Base-by-base conservation (phyloP, 2,113 vertebrate species). In the Taurulus bubalis region DNA sequence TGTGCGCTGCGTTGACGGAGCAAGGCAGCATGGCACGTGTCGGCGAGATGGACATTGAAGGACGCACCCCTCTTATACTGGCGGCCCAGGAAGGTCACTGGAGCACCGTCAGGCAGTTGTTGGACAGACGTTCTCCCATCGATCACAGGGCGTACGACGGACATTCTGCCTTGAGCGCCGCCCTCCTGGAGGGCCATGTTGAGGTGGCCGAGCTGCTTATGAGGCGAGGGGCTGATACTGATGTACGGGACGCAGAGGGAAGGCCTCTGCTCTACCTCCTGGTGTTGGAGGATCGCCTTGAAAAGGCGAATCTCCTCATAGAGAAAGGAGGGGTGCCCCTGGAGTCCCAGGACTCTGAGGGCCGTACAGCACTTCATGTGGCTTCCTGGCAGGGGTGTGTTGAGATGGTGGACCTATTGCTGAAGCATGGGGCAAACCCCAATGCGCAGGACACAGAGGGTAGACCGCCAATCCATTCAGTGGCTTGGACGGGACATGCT, bases 11-110 rank as follows among this genome's bases (percentile, higher is more conserved):
- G 30, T 86, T 97, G 51, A 92, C 95, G 2, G 95, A 96, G 68
- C 84, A 80, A 22, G 94, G 95, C 8, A 96, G 95, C 87, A 94
- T 94, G 94, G 96, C 95, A 4, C 92, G 94, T 12, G 91, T 96
- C 1, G 90, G 88, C 0, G 94, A 96, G 80, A 89, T 93, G 72
- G 96, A 96, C 84, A 93, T 89, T 2, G 96, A 96, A 36, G 96
- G 96, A 30, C 91, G 92, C 4, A 94, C 91, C 0, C 92, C 96
- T 3, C 92, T 96, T 8, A 93, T 96, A 72, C 74, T 97, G 76
- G 95, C 96, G 3, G 94, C 95, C 28, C 95, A 96, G 87, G 96
- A 96, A 78, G 95, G 96, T 14, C 96, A 96, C 73, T 88, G 80
- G 32, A 85, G 89, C 69, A 90, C 93, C 0, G 94, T 92, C 22